Percentiles rank a stretch among this genome's conserved stretches.
Conservation (phyloP, 2,888 invertebrate species). For the Dynastes hyllus region DNA sequence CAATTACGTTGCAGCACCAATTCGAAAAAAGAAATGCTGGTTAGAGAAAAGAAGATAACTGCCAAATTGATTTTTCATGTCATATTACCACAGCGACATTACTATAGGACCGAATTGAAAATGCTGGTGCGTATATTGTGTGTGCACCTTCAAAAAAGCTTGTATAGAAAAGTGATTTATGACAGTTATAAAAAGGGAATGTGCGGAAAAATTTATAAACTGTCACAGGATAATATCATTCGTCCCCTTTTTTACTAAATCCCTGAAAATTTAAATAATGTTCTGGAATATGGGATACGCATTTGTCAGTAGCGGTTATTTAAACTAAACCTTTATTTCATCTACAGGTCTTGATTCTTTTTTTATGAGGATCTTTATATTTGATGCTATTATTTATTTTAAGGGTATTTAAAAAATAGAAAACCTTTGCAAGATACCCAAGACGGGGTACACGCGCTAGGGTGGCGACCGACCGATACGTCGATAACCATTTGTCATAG, state of each 20-base stretch:
- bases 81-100: background rate
- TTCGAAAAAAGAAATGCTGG: conserved; percentile 7
- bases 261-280: background rate
- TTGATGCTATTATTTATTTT: no score
- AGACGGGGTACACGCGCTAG: no score
- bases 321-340: no score
- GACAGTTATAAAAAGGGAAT: background rate
- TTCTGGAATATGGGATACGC: no score
- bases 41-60: background rate
- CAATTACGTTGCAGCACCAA: conserved; percentile 8
- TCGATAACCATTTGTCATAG: no score
- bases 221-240: background rate
- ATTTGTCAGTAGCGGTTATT: no score
- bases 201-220: background rate
- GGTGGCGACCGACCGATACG: no score
- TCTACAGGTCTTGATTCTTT: no score
- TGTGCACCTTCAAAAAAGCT: no score
- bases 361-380: no score
- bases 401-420: no score
- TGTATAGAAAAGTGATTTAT: background rate
- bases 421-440: no score
- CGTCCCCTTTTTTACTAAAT: background rate
- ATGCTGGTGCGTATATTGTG: background rate
- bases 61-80: conserved; percentile 1
- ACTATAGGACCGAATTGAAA: background rate